Evolutionary conservation across 2,888 invertebrate species (phyloP).

Genomic region (Drosophila monieri): DNA sequence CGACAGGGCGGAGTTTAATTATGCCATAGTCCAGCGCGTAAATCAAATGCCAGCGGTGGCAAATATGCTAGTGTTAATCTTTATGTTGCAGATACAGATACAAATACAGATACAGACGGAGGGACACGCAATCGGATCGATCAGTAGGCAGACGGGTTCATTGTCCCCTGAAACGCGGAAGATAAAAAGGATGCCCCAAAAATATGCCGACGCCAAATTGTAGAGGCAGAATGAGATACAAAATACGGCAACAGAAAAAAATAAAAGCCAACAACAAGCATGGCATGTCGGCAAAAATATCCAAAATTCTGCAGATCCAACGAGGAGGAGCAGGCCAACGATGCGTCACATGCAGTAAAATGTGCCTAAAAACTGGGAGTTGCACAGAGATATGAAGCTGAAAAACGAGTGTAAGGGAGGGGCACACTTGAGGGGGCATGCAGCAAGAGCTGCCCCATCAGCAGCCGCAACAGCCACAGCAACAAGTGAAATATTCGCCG

Average conservation of each 20-base stretch:
- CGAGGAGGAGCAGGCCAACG: constrained; percentile 34
- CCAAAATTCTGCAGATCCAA: constrained; percentile 62
- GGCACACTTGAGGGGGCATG: constrained; percentile 10
- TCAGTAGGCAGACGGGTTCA: constrained; percentile 56
- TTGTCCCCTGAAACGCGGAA: constrained; percentile 74
- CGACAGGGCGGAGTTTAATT: constrained; percentile 69
- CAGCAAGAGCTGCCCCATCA: constrained; percentile 15
- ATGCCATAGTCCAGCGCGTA: constrained; percentile 48
- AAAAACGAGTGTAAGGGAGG: constrained; percentile 9
- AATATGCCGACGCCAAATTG: constrained; percentile 69
- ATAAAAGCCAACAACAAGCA: constrained; percentile 4
- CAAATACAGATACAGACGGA: constrained; percentile 9
- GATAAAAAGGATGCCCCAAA: constrained; percentile 78
- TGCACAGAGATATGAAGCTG: constrained; percentile 19
- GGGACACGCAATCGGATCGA: constrained; percentile 62
- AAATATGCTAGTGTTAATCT: constrained; percentile 64
- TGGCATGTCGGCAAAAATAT: constrained; percentile 65
- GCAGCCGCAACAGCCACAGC: constrained; percentile 34
- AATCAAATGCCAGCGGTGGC: constrained; percentile 66
- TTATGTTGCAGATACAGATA: constrained; percentile 25
- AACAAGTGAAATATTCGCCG: constrained; percentile 66
- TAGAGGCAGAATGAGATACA: constrained; percentile 53
- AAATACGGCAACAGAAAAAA: constrained; percentile 25
- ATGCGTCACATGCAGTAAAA: constrained; percentile 75
- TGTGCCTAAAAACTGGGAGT: constrained; percentile 61